A percentile compares a stretch with the other conserved stretches of the same genome.
These are phyloP conservation scores for Hypercompe scribonia DNA, from an alignment of 2,888 invertebrate genomes.

Conservation along the genomic window DNA sequence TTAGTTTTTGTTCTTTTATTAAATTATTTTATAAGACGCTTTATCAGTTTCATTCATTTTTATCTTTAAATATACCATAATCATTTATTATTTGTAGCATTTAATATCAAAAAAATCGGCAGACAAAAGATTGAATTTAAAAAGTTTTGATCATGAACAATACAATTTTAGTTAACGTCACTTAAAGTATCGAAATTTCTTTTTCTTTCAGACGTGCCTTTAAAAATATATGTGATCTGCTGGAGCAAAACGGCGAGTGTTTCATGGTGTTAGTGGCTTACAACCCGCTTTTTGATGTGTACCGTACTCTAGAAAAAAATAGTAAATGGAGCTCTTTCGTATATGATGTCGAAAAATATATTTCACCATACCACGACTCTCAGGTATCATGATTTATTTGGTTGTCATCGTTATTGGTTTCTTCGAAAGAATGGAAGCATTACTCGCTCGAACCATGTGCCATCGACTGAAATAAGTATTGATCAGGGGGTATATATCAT, in stretches of 20 bases:
- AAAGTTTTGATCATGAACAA: background rate
- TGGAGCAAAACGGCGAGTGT: slow-evolving; percentile 89
- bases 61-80: background rate
- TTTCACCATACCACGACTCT: slow-evolving; percentile 88
- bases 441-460: too few species aligned
- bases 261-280: slow-evolving; percentile 89
- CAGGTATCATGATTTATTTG: slow-evolving; percentile 1
- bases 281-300: slow-evolving; percentile 89
- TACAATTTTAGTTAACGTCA: background rate
- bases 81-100: background rate
- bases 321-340: slow-evolving; percentile 88
- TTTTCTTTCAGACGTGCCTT: slow-evolving; percentile 85
- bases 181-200: background rate
- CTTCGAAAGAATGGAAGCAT: too few species aligned
- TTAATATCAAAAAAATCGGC: too few species aligned
- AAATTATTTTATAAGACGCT: background rate
- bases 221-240: slow-evolving; percentile 85
- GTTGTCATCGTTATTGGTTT: too few species aligned
- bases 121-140: too few species aligned
- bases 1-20: slow-evolving; percentile 64
- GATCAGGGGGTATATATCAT: too few species aligned
- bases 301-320: slow-evolving; percentile 83
- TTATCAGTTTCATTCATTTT: background rate
- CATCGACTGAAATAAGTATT: too few species aligned
- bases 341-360: slow-evolving; percentile 87